A percentile compares a stretch with the other conserved stretches of the same genome.
Evolutionary conservation across 2,113 vertebrate genomes (phyloP).

Genomic region (Murina feae): DNA sequence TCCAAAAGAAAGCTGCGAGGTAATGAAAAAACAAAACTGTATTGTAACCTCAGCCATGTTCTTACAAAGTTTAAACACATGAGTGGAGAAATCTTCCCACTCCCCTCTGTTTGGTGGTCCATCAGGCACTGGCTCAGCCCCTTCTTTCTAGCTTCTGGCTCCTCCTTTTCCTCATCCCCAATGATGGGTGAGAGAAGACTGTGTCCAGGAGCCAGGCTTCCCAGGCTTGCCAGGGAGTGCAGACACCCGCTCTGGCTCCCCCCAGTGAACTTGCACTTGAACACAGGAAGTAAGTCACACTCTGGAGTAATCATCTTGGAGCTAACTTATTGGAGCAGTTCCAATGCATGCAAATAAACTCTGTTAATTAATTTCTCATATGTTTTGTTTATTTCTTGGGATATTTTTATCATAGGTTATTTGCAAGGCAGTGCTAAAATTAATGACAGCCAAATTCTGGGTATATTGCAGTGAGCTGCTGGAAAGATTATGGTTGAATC

Average conservation of each 20-base stretch:
- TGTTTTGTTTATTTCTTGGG: not conserved
- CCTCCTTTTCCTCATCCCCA: not conserved
- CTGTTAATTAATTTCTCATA: not conserved
- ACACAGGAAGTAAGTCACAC: not conserved
- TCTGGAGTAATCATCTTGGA: not conserved
- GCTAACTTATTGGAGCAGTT: not conserved
- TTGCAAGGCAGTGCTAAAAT: not conserved
- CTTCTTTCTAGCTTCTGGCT: not conserved
- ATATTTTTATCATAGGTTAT: not conserved
- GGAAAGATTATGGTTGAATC: not conserved
- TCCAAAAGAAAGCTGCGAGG: not conserved
- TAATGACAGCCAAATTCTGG: not conserved
- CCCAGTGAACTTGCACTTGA: not conserved
- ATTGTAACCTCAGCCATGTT: not conserved
- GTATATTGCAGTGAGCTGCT: not conserved
- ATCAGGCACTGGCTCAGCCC: not conserved
- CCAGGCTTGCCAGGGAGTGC: not conserved
- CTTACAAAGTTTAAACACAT: conserved; percentile 49
- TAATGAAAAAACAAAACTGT: not conserved
- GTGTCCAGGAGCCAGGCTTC: not conserved
- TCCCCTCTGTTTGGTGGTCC: not conserved
- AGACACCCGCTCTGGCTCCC: no score
- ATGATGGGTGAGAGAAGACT: not conserved
- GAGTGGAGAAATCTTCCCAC: not conserved
- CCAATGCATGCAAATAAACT: not conserved